phyloP scores from a whole-genome alignment of 2,888 invertebrate genomes.

The Lapara coniferarum region DNA sequence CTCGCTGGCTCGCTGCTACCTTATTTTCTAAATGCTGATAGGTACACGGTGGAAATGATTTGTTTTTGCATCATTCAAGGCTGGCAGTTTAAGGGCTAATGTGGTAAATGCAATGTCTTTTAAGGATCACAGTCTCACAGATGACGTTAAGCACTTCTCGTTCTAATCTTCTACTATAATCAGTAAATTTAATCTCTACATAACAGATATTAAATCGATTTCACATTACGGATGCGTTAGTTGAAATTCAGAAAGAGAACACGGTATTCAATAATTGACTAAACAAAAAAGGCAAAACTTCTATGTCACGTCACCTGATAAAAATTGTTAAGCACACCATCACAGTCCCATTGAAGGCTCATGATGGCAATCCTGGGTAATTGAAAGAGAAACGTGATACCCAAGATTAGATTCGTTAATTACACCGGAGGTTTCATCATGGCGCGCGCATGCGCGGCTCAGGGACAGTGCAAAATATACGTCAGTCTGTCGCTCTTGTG shows the following conservation, averaged over 20 bases:
- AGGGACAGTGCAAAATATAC: background rate
- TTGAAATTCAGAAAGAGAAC: no score
- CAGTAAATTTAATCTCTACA: no score
- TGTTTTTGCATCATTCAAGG: background rate
- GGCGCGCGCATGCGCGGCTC: background rate
- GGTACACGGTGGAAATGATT: background rate
- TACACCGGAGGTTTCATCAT: background rate
- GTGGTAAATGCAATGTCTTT: no score
- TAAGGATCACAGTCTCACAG: no score
- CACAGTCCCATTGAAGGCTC: background rate
- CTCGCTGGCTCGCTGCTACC: background rate
- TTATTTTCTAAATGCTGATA: constrained; percentile 1
- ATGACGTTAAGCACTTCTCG: no score
- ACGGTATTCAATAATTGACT: no score
- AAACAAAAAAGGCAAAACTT: no score
- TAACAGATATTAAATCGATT: no score
- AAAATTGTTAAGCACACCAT: no score
- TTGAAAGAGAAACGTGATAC: background rate
- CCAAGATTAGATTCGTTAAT: background rate
- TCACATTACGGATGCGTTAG: no score
- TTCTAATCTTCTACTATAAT: no score
- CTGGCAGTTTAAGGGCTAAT: background rate
- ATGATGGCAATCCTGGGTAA: background rate
- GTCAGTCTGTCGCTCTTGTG: background rate
- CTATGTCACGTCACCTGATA: no score